Percentiles rank a stretch among this genome's conserved stretches.
Evolutionary conservation across 2,888 invertebrate genomes (phyloP).

Genomic region (Eupithecia insigniata): DNA sequence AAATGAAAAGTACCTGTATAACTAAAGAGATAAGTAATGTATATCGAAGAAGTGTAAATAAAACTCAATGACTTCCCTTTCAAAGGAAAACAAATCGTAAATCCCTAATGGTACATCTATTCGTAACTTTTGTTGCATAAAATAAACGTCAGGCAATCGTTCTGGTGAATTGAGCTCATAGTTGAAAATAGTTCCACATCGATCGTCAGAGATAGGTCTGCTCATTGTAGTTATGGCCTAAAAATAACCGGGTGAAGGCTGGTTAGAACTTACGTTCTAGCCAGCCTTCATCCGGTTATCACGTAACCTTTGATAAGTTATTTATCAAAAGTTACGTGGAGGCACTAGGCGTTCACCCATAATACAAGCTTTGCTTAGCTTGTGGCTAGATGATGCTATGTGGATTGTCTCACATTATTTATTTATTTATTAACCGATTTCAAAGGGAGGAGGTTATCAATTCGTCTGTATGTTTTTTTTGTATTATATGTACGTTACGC

Average conservation of each 20-base stretch:
- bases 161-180: conserved; percentile 41
- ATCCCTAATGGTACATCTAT: conserved; percentile 1
- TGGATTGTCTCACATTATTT: too few relatives aligned
- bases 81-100: neutral
- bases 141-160: conserved; percentile 16
- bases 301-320: too few relatives aligned
- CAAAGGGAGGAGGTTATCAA: too few relatives aligned
- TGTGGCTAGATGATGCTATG: too few relatives aligned
- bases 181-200: conserved; percentile 30
- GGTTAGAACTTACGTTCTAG: conserved; percentile 7
- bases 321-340: neutral
- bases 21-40: too few relatives aligned
- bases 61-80: neutral
- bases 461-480: too few relatives aligned
- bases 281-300: too few relatives aligned
- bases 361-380: too few relatives aligned
- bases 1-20: too few relatives aligned
- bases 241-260: conserved; percentile 1
- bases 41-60: too few relatives aligned
- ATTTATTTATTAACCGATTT: too few relatives aligned
- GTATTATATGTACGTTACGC: too few relatives aligned
- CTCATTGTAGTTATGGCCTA: neutral
- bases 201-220: conserved; percentile 9
- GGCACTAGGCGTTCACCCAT: neutral
- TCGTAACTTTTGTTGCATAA: conserved; percentile 5